Evolutionary conservation across 2,797 vertebrate genomes (phyloP).

Genomic region (Oceanodroma leucorhoa): DNA sequence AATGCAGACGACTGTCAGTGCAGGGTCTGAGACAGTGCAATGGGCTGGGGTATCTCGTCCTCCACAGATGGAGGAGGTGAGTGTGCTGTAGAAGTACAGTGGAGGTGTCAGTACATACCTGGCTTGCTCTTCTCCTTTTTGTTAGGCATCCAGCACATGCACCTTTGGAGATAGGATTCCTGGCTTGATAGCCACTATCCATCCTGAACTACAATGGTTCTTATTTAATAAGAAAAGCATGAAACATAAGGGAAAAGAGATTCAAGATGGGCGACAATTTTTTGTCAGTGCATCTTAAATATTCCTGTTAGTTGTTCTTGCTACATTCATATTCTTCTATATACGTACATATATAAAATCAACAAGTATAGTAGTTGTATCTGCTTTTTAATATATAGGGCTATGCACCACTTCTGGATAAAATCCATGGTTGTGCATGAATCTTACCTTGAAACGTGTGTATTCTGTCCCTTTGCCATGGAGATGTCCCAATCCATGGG

Average conservation of each 20-base stretch:
- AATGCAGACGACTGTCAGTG: neutral
- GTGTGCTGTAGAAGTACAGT: neutral
- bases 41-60: fast-evolving
- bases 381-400: neutral
- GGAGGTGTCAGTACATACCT: neutral
- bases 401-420: neutral
- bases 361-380: neutral
- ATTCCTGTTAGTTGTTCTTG: neutral
- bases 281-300: neutral
- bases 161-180: neutral
- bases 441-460: fast-evolving
- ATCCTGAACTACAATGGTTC: neutral
- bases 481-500: neutral
- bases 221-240: neutral
- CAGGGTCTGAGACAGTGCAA: neutral
- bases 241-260: neutral
- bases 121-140: neutral
- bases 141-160: fast-evolving
- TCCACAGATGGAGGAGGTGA: neutral
- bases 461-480: neutral
- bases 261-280: fast-evolving
- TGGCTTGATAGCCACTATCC: neutral
- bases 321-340: neutral
- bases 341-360: neutral
- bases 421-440: neutral